phyloP scores from a whole-genome alignment of 2,797 vertebrate species.

The Tympanoctomys barrerae region DNA sequence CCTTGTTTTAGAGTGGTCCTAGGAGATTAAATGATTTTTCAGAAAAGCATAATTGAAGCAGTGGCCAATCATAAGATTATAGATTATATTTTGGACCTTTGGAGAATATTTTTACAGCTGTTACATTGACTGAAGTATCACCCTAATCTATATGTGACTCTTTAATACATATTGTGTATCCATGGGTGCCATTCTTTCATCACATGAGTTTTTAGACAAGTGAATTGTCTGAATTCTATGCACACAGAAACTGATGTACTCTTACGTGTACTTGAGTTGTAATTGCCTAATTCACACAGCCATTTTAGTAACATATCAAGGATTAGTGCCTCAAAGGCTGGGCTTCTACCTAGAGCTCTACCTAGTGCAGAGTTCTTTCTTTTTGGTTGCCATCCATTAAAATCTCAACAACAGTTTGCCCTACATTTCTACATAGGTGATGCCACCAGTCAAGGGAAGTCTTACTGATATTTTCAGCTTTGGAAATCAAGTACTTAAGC shows the following conservation, averaged over 20 bases:
- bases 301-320: not conserved
- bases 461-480: conserved; percentile 30
- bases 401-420: not conserved
- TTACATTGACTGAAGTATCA: conserved; percentile 15
- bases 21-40: conserved; percentile 53
- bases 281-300: not conserved
- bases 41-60: conserved; percentile 1
- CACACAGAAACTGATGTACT: not conserved
- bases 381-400: not conserved
- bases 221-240: not conserved
- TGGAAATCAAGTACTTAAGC: conserved; percentile 13
- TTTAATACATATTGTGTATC: not conserved
- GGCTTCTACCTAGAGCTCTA: not conserved
- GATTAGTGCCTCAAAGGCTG: not conserved
- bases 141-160: not conserved
- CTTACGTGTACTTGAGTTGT: not conserved
- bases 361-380: not conserved
- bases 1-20: not conserved
- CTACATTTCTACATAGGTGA: not conserved
- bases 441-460: not conserved
- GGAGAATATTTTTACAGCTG: conserved; percentile 24
- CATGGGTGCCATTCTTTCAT: not conserved
- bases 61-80: not conserved
- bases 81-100: not conserved
- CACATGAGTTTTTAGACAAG: not conserved